These are phyloP conservation scores for Trachelipus rathkii DNA, from an alignment of 1,140 invertebrate species.

Conservation along the genomic window DNA sequence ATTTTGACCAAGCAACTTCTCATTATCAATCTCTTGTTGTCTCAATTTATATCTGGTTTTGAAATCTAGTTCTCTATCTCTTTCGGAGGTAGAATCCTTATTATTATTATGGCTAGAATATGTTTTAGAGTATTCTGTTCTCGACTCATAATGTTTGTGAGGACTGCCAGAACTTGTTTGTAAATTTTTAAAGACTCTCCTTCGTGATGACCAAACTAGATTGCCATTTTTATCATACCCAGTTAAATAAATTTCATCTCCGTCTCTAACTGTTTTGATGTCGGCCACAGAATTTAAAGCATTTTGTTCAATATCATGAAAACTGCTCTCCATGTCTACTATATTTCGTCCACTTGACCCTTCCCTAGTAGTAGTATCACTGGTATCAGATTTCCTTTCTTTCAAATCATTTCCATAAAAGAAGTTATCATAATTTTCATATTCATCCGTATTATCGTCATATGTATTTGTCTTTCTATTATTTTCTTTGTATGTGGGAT, in stretches of 20 bases:
- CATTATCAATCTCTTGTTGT: not conserved
- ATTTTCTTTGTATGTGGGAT: slow-evolving; percentile 20
- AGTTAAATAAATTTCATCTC: slow-evolving; percentile 1
- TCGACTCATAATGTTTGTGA: not conserved
- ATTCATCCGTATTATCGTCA: slow-evolving; percentile 12
- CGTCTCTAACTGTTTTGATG: not conserved
- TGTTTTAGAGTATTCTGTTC: not conserved
- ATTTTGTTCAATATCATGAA: not conserved
- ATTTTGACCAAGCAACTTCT: not conserved
- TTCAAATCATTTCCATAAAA: not conserved
- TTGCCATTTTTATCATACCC: not conserved
- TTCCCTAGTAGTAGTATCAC: too few relatives aligned
- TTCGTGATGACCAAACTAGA: not conserved
- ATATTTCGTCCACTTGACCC: too few relatives aligned
- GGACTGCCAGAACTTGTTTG: not conserved
- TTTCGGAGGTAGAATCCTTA: not conserved
- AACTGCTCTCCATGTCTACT: too few relatives aligned
- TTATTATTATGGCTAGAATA: not conserved
- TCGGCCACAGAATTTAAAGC: not conserved
- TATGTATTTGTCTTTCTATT: slow-evolving; percentile 7
- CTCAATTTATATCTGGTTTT: not conserved
- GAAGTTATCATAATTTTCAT: slow-evolving; percentile 27
- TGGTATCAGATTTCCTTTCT: not conserved
- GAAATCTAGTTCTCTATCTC: not conserved
- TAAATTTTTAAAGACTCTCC: slow-evolving; percentile 10